Evolutionary conservation across 2,797 vertebrate genomes (phyloP), one percentile per base, ranked within the genome.

Genomic region (Tarsius wallacei): DNA sequence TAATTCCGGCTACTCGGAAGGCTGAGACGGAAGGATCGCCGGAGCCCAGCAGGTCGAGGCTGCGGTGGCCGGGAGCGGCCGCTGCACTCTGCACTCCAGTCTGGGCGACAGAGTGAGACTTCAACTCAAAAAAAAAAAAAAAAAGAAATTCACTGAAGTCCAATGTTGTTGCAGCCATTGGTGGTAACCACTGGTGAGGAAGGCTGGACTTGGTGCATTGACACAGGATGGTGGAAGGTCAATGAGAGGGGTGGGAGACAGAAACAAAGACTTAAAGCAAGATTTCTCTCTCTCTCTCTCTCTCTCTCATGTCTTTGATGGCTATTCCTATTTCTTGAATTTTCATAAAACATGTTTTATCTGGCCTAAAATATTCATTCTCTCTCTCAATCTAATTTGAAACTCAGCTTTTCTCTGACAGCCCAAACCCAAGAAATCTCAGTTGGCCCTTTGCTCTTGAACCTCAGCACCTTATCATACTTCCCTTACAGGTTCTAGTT

Each of bases 311-410:
- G 17, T 85, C 85, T 70, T 66, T 55, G 82, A 24, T 66, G 80
- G 31, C 36, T 74, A 16, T 68, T 88, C 51, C 42, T 55, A 49
- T 1, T 63, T 77, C 55, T 94, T 86, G 31, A 73, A 63, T 71
- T 90, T 90, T 59, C 68, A 84, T 90, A 71, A 51, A 92, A 77
- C 13, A 68, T 15, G 36, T 77, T 68, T 77, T n/a, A 9, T 78
- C 51, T 91, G 57, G 19, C 68, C 51, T 92, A 74, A 86, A 78
- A 90, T 74, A 64, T 55, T 94, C 78, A 59, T 88, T 28, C 21
- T 95, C 11, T 73, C 76, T 86, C 68, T 12, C 64, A 76, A 84
- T 31, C 47, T 90, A 85, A 92, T 16, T 16, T 53, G 14, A 90
- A 76, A 55, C 64, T 70, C 2, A 9, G 19, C 15, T 9, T 83